Evolutionary conservation across 2,113 vertebrate genomes (phyloP), one percentile per base, ranked within the genome.

Genomic region (Cyprinodon tularosa): DNA sequence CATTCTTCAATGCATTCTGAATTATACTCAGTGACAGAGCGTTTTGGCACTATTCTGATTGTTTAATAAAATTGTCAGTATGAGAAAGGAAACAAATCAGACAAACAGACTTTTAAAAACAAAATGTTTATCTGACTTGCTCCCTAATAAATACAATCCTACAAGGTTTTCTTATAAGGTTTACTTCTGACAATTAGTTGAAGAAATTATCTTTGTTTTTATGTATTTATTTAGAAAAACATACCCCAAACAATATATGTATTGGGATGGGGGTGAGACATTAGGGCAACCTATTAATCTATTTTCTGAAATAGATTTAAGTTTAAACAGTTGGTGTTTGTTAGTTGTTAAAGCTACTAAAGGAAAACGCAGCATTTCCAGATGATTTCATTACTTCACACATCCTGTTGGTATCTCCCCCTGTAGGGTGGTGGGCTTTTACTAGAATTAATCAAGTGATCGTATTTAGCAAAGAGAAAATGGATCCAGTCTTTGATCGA

Each of bases 311-410:
- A 61, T 75, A 80, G 80, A 65, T 69, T 50, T 66, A 79, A 79
- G 72, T 67, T 83, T 75, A 77, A 83, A 80, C 78, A 78, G 82
- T 83, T 71, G 76, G 45, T 71, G 63, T 63, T 64, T 83, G 68
- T 61, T 45, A 76, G 68, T 73, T 79, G 74, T 73, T 68, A 77
- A 29, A 62, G 39, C n/a, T 44, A 77, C 78, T 57, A 15, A 63
- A 84, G 68, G 74, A 69, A 76, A 73, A 80, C 57, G 4, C 57
- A 36, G 68, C 36, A 40, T 13, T 71, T n/a, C 4, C 61, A 63
- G 69, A 62, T 1, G 15, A 67, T 42, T 64, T 84, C 60, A 74
- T 73, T 63, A 45, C 66, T 42, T 77, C 22, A 37, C 45, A 62
- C 67, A 14, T 45, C 11, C 42, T 29, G 37, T 66, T 73, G 64